Evolutionary conservation across 2,113 vertebrate species (phyloP), one percentile per base, ranked within the genome.

Genomic region (Orcinus orca): DNA sequence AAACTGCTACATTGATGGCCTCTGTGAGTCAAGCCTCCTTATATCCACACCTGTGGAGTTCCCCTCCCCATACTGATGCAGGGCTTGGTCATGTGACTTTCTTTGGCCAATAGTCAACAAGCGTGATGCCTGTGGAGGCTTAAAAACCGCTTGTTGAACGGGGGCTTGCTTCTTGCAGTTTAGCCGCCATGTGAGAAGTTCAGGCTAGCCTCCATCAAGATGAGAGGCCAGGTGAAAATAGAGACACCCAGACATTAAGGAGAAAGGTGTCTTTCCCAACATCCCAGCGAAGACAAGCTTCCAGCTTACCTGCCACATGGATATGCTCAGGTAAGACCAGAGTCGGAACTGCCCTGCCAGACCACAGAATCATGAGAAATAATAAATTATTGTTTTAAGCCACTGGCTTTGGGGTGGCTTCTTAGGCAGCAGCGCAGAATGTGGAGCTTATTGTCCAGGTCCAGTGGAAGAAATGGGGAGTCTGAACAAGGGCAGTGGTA

Each of bases 61-160:
- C 15, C n/a, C 4, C 0, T 1, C 41, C 29, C 53, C 70, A 33
- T 38, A 8, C 8, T 18, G 38, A 68, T 20, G 44, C 20, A 33
- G 2, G 8, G 7, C 2, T 93, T 84, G 20, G 14, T 50, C 68
- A 92, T 4, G 10, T 80, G 71, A 70, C 25, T 67, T 67, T 15
- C 13, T 67, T 68, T 91, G 65, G 4, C 8, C 23, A 67, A 29
- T 17, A 71, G 62, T 73, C 6, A 60, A n/a, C 11, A 90, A 83
- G 3, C 14, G 21, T 1, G 18, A 44, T 15, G 41, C 12, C 2
- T 0, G 3, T 0, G 47, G 23, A 18, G 13, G 15, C 31, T 60
- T 55, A 5, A 6, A 92, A 76, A 36, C 20, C 17, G 3, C 8
- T 65, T 50, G 3, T 36, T 77, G 33, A 7, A 31, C 1, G 3